Evolutionary conservation across 2,113 vertebrate species (phyloP), one percentile per base, ranked within the genome.

Genomic region (Alosa alosa): DNA sequence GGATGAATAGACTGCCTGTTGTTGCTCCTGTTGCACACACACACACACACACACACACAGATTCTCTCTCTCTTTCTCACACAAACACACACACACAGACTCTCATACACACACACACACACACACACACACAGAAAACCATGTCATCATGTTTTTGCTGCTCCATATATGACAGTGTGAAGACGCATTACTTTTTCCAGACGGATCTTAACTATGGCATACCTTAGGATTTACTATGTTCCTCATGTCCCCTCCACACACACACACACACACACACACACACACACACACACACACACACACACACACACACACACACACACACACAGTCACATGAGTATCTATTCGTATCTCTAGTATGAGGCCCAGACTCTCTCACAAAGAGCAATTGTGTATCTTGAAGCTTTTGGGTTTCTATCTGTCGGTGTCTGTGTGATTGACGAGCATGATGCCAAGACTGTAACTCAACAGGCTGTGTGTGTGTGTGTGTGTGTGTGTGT

Each of bases 11-110:
- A 49, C 55, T 57, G 8, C 20, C 17, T 57, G 17, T 57, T 4
- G 15, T 11, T n/a, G 20, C 6, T 11, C 6, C 22, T 6, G 0
- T 25, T 25, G 10, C 22, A 64, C 22, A 64, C 22, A 64, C 60
- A 64, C 60, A 64, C 60, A 64, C 60, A 64, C 60, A n/a, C 60
- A 64, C 22, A 64, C 60, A 64, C 57, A 64, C 57, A 64, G 31
- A 31, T 31, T 31, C 31, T 31, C 31, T 31, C 31, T 31, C 31
- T 31, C 31, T 31, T 31, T 31, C 57, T 6, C 20, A 64, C 57
- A 64, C 57, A 64, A 3, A 64, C 57, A 64, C 57, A 64, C 20
- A 22, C 31, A 31, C 31, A 31, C 57, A 20, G 1, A 64, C 57
- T 46, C 46, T 6, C 57, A 64, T 20, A 64, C 57, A 64, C 57